These are phyloP conservation scores for Paramormyrops hopkinsi DNA, from an alignment of 2,797 vertebrate species.

Conservation along the genomic window DNA sequence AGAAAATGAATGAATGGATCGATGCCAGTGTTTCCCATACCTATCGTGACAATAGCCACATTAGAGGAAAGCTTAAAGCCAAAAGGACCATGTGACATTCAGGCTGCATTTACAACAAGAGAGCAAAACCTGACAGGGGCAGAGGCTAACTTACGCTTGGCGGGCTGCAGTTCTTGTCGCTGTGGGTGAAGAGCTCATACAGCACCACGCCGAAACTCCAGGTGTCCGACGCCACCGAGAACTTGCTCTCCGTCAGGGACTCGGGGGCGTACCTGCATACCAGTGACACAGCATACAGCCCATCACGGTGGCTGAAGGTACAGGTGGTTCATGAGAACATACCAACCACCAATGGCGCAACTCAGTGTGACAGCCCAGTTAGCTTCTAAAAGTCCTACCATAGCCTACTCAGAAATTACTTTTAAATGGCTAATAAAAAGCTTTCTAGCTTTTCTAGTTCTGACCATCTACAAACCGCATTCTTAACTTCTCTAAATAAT, in stretches of 20 bases:
- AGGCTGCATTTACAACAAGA: neutral
- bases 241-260: slow-evolving; percentile 91
- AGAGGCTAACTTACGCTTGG: slow-evolving; percentile 68
- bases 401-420: neutral
- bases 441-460: neutral
- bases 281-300: neutral
- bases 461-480: neutral
- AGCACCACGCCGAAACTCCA: slow-evolving; percentile 98
- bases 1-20: neutral
- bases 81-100: neutral
- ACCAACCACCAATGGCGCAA: neutral
- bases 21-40: neutral
- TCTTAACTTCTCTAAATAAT: neutral
- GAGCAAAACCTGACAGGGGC: neutral
- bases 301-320: neutral
- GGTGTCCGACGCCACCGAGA: slow-evolving; percentile 92
- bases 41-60: neutral
- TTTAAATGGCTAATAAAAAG: neutral
- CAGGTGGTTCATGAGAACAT: neutral
- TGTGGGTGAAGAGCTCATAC: slow-evolving; percentile 92
- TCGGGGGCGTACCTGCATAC: slow-evolving; percentile 88
- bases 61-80: neutral
- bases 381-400: neutral
- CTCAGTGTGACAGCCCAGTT: neutral
- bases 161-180: slow-evolving; percentile 90